phyloP scores from a whole-genome alignment of 2,113 vertebrate genomes.

The Mellivora capensis region DNA sequence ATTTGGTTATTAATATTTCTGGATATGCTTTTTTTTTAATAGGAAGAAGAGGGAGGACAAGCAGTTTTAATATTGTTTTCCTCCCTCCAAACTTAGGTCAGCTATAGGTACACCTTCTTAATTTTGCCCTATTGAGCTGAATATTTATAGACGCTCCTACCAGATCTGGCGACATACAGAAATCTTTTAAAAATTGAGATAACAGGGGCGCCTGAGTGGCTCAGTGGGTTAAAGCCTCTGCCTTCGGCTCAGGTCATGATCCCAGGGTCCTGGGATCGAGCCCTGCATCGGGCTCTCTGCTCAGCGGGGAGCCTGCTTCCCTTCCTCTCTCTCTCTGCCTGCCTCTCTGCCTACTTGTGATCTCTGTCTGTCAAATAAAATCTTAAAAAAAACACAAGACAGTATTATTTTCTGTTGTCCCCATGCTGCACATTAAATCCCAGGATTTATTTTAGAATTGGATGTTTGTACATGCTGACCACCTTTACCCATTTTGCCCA shows the following conservation, averaged over 20 bases:
- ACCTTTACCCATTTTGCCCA: background rate
- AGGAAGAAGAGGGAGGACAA: background rate
- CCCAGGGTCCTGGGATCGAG: too few relatives aligned
- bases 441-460: background rate
- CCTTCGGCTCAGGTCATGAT: too few relatives aligned
- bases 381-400: background rate
- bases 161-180: background rate
- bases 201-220: too few relatives aligned
- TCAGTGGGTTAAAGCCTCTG: too few relatives aligned
- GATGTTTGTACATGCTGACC: background rate
- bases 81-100: background rate
- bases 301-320: too few relatives aligned
- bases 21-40: background rate
- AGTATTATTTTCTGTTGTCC: background rate
- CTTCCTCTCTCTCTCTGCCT: too few relatives aligned
- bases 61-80: background rate
- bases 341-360: too few relatives aligned
- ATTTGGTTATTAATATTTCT: background rate
- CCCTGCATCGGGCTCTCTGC: too few relatives aligned
- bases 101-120: background rate
- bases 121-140: background rate
- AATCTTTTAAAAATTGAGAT: background rate
- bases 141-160: background rate
- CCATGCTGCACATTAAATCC: background rate
- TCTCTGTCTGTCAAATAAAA: too few relatives aligned